Evolutionary conservation across 2,797 vertebrate species (phyloP).

Genomic region (Thalassophryne amazonica): DNA sequence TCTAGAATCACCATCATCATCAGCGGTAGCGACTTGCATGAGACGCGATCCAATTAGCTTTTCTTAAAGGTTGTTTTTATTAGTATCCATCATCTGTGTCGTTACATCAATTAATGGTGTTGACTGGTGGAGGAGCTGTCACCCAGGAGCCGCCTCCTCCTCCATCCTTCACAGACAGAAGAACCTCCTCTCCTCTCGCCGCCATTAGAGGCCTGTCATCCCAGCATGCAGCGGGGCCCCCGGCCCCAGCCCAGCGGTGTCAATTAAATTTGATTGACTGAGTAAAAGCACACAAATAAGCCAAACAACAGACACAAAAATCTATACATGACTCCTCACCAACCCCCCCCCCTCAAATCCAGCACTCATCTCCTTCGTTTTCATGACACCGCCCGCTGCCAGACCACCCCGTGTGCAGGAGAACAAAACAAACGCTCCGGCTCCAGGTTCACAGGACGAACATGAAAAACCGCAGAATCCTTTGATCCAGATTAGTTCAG

Average conservation of each 20-base stretch:
- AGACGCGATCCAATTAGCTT: conserved; percentile 69
- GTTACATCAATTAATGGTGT: conserved; percentile 94
- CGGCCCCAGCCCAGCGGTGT: conserved; percentile 95
- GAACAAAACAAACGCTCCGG: no score
- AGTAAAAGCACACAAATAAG: conserved; percentile 98
- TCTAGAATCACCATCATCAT: no score
- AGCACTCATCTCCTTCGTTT: conserved; percentile 89
- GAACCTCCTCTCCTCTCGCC: conserved; percentile 63
- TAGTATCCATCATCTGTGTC: conserved; percentile 92
- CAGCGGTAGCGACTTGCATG: neutral
- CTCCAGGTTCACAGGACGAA: no score
- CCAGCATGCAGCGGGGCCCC: conserved; percentile 72
- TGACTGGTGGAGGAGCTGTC: conserved; percentile 85
- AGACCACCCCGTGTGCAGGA: conserved; percentile 20
- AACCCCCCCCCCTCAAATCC: conserved; percentile 91
- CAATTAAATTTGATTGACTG: conserved; percentile 99
- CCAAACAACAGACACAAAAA: conserved; percentile 99
- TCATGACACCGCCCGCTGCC: conserved; percentile 66
- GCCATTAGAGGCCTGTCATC: conserved; percentile 97
- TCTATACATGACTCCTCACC: conserved; percentile 96
- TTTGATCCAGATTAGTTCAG: no score
- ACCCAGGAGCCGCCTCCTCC: conserved; percentile 77
- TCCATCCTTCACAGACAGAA: conserved; percentile 65
- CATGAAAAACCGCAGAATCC: no score
- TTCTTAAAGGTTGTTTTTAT: conserved; percentile 85